Base-by-base conservation (phyloP, 1,140 invertebrate species). In the Zaprionus inermis region DNA sequence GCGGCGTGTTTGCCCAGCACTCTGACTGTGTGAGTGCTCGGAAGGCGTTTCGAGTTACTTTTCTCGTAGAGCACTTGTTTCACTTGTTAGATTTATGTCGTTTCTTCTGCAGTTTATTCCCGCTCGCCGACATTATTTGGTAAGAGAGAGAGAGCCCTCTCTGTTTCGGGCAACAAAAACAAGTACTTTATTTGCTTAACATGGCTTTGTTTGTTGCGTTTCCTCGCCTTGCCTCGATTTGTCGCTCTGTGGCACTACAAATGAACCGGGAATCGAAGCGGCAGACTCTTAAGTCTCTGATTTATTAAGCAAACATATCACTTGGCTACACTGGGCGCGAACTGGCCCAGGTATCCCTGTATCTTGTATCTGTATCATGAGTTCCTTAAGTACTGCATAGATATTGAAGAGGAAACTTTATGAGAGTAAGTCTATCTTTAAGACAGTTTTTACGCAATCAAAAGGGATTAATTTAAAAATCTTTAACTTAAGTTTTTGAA, bases 181-280 rank as follows among this genome's bases (percentile, higher is more conserved):
- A 76, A 86, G 76, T 69, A 70, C 69, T 79, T 85, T 86, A 86
- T 85, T 85, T 85, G 83, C 78, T 85, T 76, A 76, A 88, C 82
- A 85, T 70, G 81, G 79, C 76, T 70, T 79, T 81, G 34, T 68
- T 73, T 73, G 36, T 36, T 61, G 44, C 22, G 49, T 38, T 57
- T n/a, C n/a, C 44, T 49, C 22, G 44, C 2, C 51, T 30, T 41
- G 32, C 9, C 55, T 24, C 55, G 46, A 78, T 75, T 78, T 81
- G 75, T 81, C 75, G 67, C 74, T 49, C 63, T 63, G 70, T 76
- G 38, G 44, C 67, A 70, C 46, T 20, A 73, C 68, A 81, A 81
- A 76, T 61, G 44, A 49, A 49, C 44, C 44, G 44, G 44, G 44
- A 22, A 49, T 49, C 44, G 32, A 57, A 38, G 16, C 32, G 24